phyloP scores from a whole-genome alignment of 2,113 vertebrate species.

The Aythya baeri region DNA sequence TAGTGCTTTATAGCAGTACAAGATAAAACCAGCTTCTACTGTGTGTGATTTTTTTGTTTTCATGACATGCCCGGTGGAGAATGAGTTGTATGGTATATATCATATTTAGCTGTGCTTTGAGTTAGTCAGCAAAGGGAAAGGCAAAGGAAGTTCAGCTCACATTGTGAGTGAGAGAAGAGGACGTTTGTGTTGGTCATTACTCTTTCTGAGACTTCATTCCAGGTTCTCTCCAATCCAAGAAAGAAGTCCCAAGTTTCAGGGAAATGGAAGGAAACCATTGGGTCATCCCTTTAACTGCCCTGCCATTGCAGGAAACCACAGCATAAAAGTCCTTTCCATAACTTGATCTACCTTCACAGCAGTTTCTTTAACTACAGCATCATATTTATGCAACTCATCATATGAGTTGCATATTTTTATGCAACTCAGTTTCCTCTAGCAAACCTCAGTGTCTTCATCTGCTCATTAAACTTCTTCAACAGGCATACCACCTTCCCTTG shows the following conservation, averaged over 20 bases:
- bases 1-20: neutral
- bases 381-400: neutral
- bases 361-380: neutral
- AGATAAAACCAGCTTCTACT: neutral
- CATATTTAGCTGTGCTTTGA: neutral
- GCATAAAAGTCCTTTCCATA: neutral
- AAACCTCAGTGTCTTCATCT: neutral
- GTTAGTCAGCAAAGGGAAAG: neutral
- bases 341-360: neutral
- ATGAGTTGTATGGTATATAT: neutral
- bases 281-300: neutral
- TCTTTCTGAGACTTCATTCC: neutral
- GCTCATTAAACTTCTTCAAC: neutral
- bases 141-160: neutral
- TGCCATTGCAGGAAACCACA: neutral
- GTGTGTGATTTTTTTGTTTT: accelerated
- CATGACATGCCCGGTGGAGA: neutral
- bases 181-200: neutral
- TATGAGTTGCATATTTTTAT: neutral
- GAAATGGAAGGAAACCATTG: neutral
- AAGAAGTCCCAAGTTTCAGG: neutral
- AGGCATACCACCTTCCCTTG: neutral
- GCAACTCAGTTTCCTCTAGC: neutral
- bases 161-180: neutral
- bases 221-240: neutral